Evolutionary conservation across 2,797 vertebrate genomes (phyloP), one percentile per base, ranked within the genome.

Genomic region (Etheostoma nigrum): DNA sequence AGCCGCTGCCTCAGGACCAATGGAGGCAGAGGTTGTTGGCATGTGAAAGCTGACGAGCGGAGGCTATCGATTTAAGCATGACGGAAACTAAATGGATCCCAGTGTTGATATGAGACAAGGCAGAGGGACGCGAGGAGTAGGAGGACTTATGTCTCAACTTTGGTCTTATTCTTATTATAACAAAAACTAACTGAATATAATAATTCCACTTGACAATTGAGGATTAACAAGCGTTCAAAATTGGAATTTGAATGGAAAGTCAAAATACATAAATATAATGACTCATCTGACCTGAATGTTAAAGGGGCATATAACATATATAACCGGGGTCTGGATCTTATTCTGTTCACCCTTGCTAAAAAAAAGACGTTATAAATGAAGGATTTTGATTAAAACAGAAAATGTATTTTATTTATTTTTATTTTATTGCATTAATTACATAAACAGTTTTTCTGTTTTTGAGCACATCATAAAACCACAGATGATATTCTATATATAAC

Each of bases 61-160:
- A 90, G 84, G 82, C 25, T 85, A 92, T 87, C 69, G 91, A 94
- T 94, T 93, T 83, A 67, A 92, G 92, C 86, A 90, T 68, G 85
- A 92, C 77, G 72, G 87, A 82, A 83, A 91, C 87, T 88, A 91
- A 93, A 93, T 91, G 90, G 83, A 75, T 83, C 85, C 7, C n/a
- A 74, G 74, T 68, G 71, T 79, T 58, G 59, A 58, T 67, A 62
- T 72, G 81, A 79, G 81, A 64, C 76, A 19, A 65, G 45, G n/a
- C 67, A 59, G 82, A 15, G 45, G 30, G 3, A 30, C 54, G 36
- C 5, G 18, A 64, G 19, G 55, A 23, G 66, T 55, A 65, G 47
- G 45, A 49, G 14, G 42, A 15, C 12, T 13, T 15, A 44, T 15
- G 12, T 44, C 42, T 15, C 5, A 4, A 44, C 42, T 13, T 13